Evolutionary conservation across 2,888 invertebrate genomes (phyloP).

Genomic region (Sphaeridia pumilis): DNA sequence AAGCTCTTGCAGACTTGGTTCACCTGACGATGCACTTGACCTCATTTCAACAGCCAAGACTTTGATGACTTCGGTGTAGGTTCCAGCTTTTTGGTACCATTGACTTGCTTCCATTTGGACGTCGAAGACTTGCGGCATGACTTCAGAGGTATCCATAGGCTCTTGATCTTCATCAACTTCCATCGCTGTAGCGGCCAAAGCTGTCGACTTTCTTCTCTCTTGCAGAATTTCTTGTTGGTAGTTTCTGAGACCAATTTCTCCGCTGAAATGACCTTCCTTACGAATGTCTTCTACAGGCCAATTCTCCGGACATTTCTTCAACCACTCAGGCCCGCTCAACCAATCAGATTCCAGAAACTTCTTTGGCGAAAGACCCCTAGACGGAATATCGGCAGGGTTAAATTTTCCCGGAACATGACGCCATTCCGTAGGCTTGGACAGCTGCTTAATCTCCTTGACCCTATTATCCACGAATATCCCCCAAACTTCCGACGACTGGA

Average conservation of each 20-base stretch:
- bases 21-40: neutral
- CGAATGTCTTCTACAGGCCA: slow-evolving; percentile 32
- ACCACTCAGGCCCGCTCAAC: slow-evolving; percentile 38
- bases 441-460: slow-evolving; percentile 4
- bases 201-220: too few relatives aligned
- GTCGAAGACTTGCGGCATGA: too few relatives aligned
- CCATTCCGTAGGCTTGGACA: slow-evolving; percentile 29
- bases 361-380: slow-evolving; percentile 36
- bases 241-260: too few relatives aligned
- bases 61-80: neutral
- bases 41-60: too few relatives aligned
- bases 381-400: slow-evolving; percentile 38
- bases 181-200: too few relatives aligned
- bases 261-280: too few relatives aligned
- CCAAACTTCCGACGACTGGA: slow-evolving; percentile 25
- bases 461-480: slow-evolving; percentile 11
- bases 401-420: slow-evolving; percentile 36
- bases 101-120: too few relatives aligned
- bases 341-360: slow-evolving; percentile 36
- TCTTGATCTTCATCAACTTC: too few relatives aligned
- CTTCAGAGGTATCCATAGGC: too few relatives aligned
- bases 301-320: slow-evolving; percentile 20
- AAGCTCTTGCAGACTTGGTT: neutral
- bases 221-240: too few relatives aligned
- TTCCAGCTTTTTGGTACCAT: too few relatives aligned